Evolutionary conservation across 2,888 invertebrate species (phyloP), one percentile per base, ranked within the genome.

Genomic region (Oligia fasciuncula): DNA sequence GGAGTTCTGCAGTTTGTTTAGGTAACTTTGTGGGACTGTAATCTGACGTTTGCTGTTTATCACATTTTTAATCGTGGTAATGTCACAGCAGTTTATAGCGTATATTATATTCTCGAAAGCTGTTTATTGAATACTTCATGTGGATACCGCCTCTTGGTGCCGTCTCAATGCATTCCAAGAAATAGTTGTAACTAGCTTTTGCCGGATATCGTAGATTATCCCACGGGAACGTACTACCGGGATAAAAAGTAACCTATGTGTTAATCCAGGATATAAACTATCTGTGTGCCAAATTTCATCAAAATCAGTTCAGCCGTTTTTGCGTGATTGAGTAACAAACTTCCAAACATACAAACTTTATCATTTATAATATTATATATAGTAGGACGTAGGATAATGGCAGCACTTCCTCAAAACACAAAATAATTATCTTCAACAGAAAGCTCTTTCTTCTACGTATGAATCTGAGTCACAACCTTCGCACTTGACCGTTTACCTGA

Each of bases 1-100:
- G 19, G n/a, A 54, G 51, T 76, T 72, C n/a, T 75, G 23, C 46
- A 73, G 40, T 85, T 67, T 67, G 29, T 62, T 6, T 29, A 5
- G 19, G 29, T 63, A 69, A 43, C 40, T 69, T 51, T 73, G 14
- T 35, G n/a, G 11, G 2, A 17, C 19, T 51, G 5, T 63, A 43
- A 65, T 40, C 19, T 54, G 70, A 46, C 14, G 43, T 54, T 77
- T 63, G 5, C 4, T 60, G 54, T 76, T 57, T 43, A 43, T 29
- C 29, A 60, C 1, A 14, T 14, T 49, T 14, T 49, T 49, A 49
- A 9, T 9, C n/a, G n/a, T 60, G 49, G 46, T 49, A 13, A 49
- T 49, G 13, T 49, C 49, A n/a, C 57, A 4, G 57, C n/a, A 57
- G 57, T n/a, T 57, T 57, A 57, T 23, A 57, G 23, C 2, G 23